Evolutionary conservation across 2,888 invertebrate genomes (phyloP).

Genomic region (Leptogaster cylindrica): DNA sequence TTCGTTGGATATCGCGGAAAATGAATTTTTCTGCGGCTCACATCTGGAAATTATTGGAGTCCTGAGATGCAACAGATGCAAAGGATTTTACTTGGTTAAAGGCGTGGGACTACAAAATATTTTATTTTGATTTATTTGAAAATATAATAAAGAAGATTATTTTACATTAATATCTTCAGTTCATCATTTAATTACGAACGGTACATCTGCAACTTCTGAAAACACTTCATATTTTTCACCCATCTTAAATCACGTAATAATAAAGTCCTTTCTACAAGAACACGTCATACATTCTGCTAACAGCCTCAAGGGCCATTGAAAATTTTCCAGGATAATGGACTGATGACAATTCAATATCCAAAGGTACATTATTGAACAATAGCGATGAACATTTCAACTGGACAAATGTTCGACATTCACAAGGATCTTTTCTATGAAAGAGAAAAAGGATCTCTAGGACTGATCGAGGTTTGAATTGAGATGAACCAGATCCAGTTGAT

Average conservation of each 20-base stretch:
- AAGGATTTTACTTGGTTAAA: too few species aligned
- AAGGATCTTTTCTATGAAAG: background rate
- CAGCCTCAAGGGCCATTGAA: background rate
- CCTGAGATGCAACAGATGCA: too few species aligned
- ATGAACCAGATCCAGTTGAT: constrained; percentile 22
- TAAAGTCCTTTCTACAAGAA: background rate
- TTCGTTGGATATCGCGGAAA: too few species aligned
- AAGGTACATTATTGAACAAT: background rate
- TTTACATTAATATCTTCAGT: too few species aligned
- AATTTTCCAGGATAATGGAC: constrained; percentile 3
- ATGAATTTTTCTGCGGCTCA: too few species aligned
- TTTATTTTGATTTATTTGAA: too few species aligned
- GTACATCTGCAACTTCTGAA: too few species aligned
- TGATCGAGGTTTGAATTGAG: background rate
- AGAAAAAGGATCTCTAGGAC: background rate
- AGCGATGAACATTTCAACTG: background rate
- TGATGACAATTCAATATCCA: constrained; percentile 21
- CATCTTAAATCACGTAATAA: constrained; percentile 8
- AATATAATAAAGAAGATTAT: too few species aligned
- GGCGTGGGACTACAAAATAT: too few species aligned
- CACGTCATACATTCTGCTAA: background rate
- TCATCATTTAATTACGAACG: too few species aligned
- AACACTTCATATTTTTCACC: too few species aligned
- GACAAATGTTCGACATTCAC: background rate
- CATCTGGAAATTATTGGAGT: too few species aligned